Percentiles rank a stretch among this genome's conserved stretches.
phyloP scores from a whole-genome alignment of 2,888 invertebrate species.

The Drosophila cognata region DNA sequence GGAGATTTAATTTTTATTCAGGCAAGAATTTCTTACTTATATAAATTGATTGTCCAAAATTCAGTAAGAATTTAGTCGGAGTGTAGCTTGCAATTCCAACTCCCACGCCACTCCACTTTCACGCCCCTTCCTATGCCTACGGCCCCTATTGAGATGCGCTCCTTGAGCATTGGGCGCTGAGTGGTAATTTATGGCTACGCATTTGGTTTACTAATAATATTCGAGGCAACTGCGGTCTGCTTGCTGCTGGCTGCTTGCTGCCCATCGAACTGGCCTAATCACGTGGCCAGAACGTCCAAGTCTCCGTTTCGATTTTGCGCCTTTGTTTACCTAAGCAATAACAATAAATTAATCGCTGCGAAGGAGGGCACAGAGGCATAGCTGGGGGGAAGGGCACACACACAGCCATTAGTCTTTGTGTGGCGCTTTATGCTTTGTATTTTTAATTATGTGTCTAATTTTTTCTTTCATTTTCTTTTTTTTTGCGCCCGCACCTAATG shows the following conservation, averaged over 20 bases:
- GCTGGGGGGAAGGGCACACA: not conserved
- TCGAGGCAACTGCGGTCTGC: conserved; percentile 9
- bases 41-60: not conserved
- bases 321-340: conserved; percentile 80
- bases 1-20: not conserved
- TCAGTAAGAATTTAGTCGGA: not conserved
- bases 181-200: conserved; percentile 80
- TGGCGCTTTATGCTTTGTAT: conserved; percentile 73
- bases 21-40: not conserved
- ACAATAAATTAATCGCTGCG: conserved; percentile 76
- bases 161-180: conserved; percentile 57
- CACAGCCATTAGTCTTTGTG: conserved; percentile 65
- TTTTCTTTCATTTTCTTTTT: conserved; percentile 24
- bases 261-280: conserved; percentile 54
- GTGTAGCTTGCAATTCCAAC: conserved; percentile 17
- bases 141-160: conserved; percentile 64
- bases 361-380: not conserved
- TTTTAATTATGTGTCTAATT: conserved; percentile 79
- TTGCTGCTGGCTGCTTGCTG: not conserved
- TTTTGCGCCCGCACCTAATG: conserved; percentile 21
- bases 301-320: conserved; percentile 59
- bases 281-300: conserved; percentile 21
- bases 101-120: not conserved
- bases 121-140: conserved; percentile 2
- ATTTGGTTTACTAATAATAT: conserved; percentile 79